Percentiles rank a stretch among this genome's conserved stretches.
phyloP scores from a whole-genome alignment of 2,797 vertebrate species.

The Premnoplex brunnescens region DNA sequence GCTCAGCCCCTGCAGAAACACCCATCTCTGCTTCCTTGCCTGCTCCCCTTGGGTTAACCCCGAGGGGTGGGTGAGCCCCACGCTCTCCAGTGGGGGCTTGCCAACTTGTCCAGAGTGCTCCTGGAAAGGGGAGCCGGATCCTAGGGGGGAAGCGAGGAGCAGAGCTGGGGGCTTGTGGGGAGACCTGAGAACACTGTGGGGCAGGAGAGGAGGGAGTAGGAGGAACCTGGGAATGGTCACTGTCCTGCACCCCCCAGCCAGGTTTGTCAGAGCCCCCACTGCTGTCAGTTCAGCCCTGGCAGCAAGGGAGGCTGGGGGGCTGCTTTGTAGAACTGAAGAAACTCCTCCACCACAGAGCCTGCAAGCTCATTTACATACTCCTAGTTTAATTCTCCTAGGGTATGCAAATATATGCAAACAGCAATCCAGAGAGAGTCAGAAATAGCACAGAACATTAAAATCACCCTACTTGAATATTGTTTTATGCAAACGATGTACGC shows the following conservation, averaged over 20 bases:
- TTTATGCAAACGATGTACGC: conserved; percentile 79
- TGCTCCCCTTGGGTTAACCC: not conserved
- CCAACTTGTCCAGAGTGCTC: not conserved
- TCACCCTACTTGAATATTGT: conserved; percentile 80
- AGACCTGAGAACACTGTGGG: not conserved
- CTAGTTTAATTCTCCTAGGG: conserved; percentile 81
- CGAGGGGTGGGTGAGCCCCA: not conserved
- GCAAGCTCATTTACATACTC: conserved; percentile 82
- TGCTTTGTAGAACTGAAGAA: conserved; percentile 35
- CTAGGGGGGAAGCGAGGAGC: fast-evolving
- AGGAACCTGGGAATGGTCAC: fast-evolving
- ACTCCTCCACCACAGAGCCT: conserved; percentile 60
- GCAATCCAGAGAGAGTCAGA: conserved; percentile 83
- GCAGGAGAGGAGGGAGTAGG: fast-evolving
- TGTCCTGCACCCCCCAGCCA: not conserved
- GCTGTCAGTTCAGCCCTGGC: not conserved
- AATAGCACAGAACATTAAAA: conserved; percentile 84
- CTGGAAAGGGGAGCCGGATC: fast-evolving
- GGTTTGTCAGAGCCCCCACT: not conserved
- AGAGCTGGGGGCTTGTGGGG: not conserved
- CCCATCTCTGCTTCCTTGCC: not conserved
- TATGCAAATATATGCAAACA: conserved; percentile 88
- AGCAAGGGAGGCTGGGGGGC: not conserved
- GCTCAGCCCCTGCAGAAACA: not conserved
- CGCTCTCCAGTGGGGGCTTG: fast-evolving